Conservation (phyloP, 2,888 invertebrate species). For the Drosophila ochracea region DNA sequence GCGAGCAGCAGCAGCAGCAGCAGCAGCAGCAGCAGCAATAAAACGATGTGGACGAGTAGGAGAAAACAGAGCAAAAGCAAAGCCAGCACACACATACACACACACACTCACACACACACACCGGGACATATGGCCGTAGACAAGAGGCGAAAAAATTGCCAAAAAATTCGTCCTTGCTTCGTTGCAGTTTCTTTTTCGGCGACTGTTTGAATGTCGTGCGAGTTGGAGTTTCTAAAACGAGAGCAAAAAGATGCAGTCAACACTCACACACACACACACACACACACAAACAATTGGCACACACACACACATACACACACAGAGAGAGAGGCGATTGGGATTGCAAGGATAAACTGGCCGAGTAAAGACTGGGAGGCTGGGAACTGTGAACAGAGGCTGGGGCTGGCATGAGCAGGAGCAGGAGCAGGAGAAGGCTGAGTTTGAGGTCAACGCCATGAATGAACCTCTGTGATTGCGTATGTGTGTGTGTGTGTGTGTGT, state of each 20-base stretch:
- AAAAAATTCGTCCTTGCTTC: conserved; percentile 85
- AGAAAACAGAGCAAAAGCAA: conserved; percentile 55
- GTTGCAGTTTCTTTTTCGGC: conserved; percentile 84
- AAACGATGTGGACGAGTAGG: conserved; percentile 34
- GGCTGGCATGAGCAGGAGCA: not conserved
- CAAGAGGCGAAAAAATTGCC: conserved; percentile 72
- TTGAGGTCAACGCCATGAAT: conserved; percentile 71
- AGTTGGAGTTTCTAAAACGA: conserved; percentile 80
- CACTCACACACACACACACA: conserved; percentile 24
- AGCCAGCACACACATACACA: conserved; percentile 26
- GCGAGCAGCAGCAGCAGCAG: conserved; percentile 22
- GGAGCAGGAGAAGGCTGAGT: conserved; percentile 31
- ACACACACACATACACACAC: conserved; percentile 21
- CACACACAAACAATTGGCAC: conserved; percentile 18
- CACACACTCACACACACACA: conserved; percentile 6
- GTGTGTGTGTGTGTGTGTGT: conserved; percentile 13
- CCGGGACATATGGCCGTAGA: conserved; percentile 25
- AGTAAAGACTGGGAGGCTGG: conserved; percentile 45
- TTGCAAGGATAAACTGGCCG: conserved; percentile 59
- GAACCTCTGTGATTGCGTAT: conserved; percentile 42
- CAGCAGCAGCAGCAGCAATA: conserved; percentile 40
- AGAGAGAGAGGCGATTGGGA: conserved; percentile 20
- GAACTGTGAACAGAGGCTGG: conserved; percentile 11
- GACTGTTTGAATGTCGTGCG: conserved; percentile 68
- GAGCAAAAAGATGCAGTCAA: conserved; percentile 76